These are phyloP conservation scores for Tylochromis polylepis DNA, from an alignment of 2,113 vertebrate species.

Conservation along the genomic window DNA sequence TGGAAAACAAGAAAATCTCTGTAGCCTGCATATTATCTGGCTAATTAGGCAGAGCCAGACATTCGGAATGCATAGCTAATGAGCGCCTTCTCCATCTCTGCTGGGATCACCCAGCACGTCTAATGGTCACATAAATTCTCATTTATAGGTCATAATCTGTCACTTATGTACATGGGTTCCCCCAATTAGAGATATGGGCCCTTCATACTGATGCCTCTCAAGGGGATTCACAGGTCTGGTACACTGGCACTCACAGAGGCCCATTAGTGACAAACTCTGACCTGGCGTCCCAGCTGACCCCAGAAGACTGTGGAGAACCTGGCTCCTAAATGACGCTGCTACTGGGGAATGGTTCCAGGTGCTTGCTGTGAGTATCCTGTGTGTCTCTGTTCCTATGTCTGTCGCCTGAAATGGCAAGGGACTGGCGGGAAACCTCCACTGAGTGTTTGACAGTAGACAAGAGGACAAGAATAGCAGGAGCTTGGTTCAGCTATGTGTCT, in stretches of 20 bases:
- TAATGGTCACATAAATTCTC: slow-evolving; percentile 81
- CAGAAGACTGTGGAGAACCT: slow-evolving; percentile 43
- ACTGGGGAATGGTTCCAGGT: slow-evolving; percentile 32
- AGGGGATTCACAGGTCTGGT: slow-evolving; percentile 68
- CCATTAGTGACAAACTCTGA: slow-evolving; percentile 66
- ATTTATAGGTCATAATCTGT: slow-evolving; percentile 81
- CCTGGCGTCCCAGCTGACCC: slow-evolving; percentile 47
- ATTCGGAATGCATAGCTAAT: slow-evolving; percentile 69
- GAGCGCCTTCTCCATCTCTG: slow-evolving; percentile 64
- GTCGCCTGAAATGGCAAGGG: background rate
- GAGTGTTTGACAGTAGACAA: background rate
- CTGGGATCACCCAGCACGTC: slow-evolving; percentile 69
- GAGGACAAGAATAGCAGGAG: background rate
- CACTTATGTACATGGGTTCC: slow-evolving; percentile 71
- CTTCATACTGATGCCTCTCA: slow-evolving; percentile 64
- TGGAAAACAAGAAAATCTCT: slow-evolving; percentile 37
- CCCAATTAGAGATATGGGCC: slow-evolving; percentile 70
- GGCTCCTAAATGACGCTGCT: slow-evolving; percentile 56
- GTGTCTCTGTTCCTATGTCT: background rate
- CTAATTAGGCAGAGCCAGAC: slow-evolving; percentile 64
- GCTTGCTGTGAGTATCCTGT: slow-evolving; percentile 30
- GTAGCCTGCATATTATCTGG: slow-evolving; percentile 58
- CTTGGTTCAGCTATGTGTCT: background rate
- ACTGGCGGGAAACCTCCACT: slow-evolving; percentile 26
- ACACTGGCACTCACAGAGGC: slow-evolving; percentile 51